Base-by-base conservation (phyloP, 2,888 invertebrate species). In the Minunthozetes semirufus region DNA sequence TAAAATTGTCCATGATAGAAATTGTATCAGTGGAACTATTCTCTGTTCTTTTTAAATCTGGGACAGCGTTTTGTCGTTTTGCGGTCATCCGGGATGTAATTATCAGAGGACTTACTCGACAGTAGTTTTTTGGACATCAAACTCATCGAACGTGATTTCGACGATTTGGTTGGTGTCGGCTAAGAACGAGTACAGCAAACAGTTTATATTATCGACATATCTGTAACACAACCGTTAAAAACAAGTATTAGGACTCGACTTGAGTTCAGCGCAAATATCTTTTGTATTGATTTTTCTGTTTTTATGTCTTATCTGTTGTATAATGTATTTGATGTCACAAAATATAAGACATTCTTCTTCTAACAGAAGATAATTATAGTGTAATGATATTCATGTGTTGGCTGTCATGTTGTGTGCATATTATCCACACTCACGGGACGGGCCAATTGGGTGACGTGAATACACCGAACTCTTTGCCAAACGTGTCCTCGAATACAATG, bases 391-490 rank as follows among this genome's bases (percentile, higher is more conserved):
- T 42, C 17, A 38, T 66, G 11, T 33, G n/a, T 6, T 38, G 27
- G 3, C 8, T 53, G 22, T 19, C 22, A 53, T n/a, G 9, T 53
- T 3, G 15, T 6, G n/a, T 53, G 22, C n/a, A n/a, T n/a, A n/a
- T n/a, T 33, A 4, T 4, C 33, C 33, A 33, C 33, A 42, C 66
- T 33, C 11, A 66, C 66, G 88, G 87, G 77, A 87, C 87, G 4
- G 92, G 92, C 84, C 89, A 92, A 84, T 92, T 90, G 22, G 93
- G 93, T 80, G 91, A 91, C 82, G 88, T 89, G 86, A 93, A 93
- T 68, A 87, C 88, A 78, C 92, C 93, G 79, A 88, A 88, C 82
- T 89, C 89, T 83, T 88, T 89, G 80, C 89, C 89, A 82, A 89
- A 89, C 77, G 90, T 89, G 79, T 89, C 89, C 80, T 91, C 89